Evolutionary conservation across 1,140 invertebrate genomes (phyloP).

Genomic region (Ips typographus): DNA sequence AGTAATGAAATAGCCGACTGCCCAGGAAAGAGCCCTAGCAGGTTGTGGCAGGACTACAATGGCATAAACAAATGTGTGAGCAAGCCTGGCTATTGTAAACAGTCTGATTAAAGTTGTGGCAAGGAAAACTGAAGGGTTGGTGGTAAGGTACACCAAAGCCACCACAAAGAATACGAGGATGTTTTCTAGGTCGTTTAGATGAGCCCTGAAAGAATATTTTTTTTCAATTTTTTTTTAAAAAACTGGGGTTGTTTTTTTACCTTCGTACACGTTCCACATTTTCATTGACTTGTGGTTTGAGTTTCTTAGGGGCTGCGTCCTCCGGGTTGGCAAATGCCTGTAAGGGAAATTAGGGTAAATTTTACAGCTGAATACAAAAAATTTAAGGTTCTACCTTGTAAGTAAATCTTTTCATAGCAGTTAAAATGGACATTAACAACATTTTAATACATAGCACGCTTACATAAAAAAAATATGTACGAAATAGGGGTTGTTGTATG

Average conservation of each 20-base stretch:
- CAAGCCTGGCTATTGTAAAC: conserved; percentile 60
- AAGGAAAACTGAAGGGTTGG: conserved; percentile 55
- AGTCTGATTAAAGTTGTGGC: conserved; percentile 62
- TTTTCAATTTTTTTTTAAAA: background rate
- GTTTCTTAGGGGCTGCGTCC: conserved; percentile 47
- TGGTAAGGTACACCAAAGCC: conserved; percentile 63
- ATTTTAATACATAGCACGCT: conserved; percentile 62
- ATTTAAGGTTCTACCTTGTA: conserved; percentile 57
- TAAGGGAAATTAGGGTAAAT: conserved; percentile 18
- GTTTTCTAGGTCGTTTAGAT: conserved; percentile 76
- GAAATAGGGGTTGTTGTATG: conserved; percentile 54
- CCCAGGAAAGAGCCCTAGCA: conserved; percentile 57
- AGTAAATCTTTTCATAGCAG: conserved; percentile 55
- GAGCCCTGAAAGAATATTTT: conserved; percentile 57
- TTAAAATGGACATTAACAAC: conserved; percentile 59
- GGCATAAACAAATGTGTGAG: conserved; percentile 68
- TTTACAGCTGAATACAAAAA: background rate
- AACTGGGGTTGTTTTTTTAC: conserved; percentile 32
- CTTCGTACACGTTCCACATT: conserved; percentile 53
- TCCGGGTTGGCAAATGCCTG: conserved; percentile 56
- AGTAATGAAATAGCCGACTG: conserved; percentile 50
- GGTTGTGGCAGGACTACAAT: conserved; percentile 59
- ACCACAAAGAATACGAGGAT: conserved; percentile 67
- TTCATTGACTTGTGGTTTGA: conserved; percentile 48
- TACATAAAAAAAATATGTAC: conserved; percentile 61